Base-by-base conservation (phyloP, 1,140 invertebrate genomes). In the Branchinecta lindahli region DNA sequence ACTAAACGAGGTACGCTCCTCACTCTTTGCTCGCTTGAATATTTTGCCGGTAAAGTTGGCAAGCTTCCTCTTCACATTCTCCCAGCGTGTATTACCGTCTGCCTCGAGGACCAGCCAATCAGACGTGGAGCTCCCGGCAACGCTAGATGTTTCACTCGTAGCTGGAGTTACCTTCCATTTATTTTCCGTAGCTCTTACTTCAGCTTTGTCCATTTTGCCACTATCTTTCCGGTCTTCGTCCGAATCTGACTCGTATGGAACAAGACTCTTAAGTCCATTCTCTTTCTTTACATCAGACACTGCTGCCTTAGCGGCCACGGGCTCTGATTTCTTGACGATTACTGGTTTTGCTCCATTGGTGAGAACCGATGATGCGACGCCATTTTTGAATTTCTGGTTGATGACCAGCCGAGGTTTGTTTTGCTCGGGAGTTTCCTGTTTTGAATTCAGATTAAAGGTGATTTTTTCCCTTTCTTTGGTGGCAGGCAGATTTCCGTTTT, bases 401-500 rank as follows among this genome's bases (percentile, higher is more conserved):
- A 61, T 61, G 12, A 61, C 52, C 18, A 61, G 18, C 52, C 52
- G 12, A 61, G 52, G 52, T 61, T 61, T 61, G 18, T 12, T 61
- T 12, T 12, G 18, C 18, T 61, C 52, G 12, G 12, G 12, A 20
- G 52, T 61, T 61, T 61, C 52, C 18, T 12, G 52, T 15, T 61
- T 61, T 61, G 12, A 20, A 61, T 61, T 61, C 18, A 61, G 18
- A 61, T 12, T 15, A 61, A 61, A 61, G 12, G 52, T 15, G 12
- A 61, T 61, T 61, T 61, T 61, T 61, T 61, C 52, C 18, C 52
- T 61, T 61, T 61, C 52, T 20, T 61, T 61, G 18, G 52, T 20
- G 12, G 12, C 12, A 61, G 52, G 52, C 18, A 61, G 18, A 20
- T 61, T 61, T 61, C 52, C 52, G 18, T 61, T 61, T 20, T 20